Percentiles rank a stretch among this genome's conserved stretches.
Evolutionary conservation across 2,113 vertebrate species (phyloP).

Genomic region (Prionailurus viverrinus): DNA sequence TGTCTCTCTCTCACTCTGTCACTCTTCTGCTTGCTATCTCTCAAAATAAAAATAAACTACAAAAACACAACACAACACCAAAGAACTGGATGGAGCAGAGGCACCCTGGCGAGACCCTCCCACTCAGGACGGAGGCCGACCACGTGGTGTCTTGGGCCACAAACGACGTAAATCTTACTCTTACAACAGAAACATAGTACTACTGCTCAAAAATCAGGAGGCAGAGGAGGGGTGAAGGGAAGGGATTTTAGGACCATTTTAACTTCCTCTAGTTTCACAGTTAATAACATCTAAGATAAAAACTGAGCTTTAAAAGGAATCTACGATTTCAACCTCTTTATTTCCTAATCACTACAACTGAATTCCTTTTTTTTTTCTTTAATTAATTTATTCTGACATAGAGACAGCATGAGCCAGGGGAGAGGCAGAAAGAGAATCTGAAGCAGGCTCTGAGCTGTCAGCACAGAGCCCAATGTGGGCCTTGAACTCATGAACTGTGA

Average conservation of each 20-base stretch:
- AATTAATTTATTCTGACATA: too few relatives aligned
- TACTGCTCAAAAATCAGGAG: background rate
- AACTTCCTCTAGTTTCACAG: background rate
- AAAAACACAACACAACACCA: too few relatives aligned
- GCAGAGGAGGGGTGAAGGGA: background rate
- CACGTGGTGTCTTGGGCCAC: fast-evolving
- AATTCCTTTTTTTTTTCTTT: background rate
- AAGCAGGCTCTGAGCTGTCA: too few relatives aligned
- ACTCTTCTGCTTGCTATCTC: too few relatives aligned
- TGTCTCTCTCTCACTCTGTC: too few relatives aligned
- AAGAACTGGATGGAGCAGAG: background rate
- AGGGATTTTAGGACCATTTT: background rate
- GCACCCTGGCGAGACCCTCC: background rate
- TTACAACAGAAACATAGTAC: background rate
- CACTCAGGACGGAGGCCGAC: background rate
- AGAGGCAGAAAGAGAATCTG: too few relatives aligned
- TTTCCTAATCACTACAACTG: background rate
- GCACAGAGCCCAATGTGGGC: too few relatives aligned
- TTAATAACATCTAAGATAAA: background rate
- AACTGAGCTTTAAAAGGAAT: background rate
- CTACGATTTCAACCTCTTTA: background rate
- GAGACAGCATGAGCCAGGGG: too few relatives aligned
- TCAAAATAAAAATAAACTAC: too few relatives aligned
- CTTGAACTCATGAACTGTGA: too few relatives aligned
- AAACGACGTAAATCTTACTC: background rate